Evolutionary conservation across 2,113 vertebrate species (phyloP), one percentile per base, ranked within the genome.

Genomic region (Australoheros scitulus): DNA sequence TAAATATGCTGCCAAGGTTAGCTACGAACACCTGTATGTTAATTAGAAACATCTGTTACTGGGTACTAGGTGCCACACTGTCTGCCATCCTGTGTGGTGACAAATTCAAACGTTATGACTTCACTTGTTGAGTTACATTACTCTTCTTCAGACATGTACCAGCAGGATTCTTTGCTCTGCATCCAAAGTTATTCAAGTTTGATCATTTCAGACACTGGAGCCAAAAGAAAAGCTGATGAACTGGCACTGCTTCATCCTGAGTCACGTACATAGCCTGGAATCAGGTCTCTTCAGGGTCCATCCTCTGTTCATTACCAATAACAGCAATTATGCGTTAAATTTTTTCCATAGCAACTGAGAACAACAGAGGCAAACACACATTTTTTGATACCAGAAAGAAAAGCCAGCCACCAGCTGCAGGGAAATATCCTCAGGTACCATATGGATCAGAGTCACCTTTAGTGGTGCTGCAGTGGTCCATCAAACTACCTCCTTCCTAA

Each of bases 341-440:
- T 88, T 89, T 89, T 92, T 94, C 92, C 94, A 77, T 92, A 88
- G 92, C 87, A 93, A 94, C 93, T 72, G 22, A 50, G 61, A 76
- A 91, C 82, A 93, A 93, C 92, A 94, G 64, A 84, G 57, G 82
- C 80, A 92, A 93, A 94, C 86, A 91, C 56, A 58, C 61, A 80
- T 86, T 87, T 83, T 85, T 79, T 81, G 80, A 89, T 89, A 81
- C 26, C 50, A 65, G 65, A 17, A 63, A 85, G 79, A 26, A 76
- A 76, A 84, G 83, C 87, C 85, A 87, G 87, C 83, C 81, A 80
- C 57, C 77, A 81, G 81, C 85, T 84, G 76, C 50, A 1, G 70
- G 87, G 80, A 81, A 86, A 88, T 82, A 70, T 85, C 74, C 72
- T 88, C 82, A 87, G 88, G 91, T 93, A 92, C 89, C 91, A 93